Evolutionary conservation across 2,113 vertebrate species (phyloP).

Genomic region (Phyllostomus hastatus): DNA sequence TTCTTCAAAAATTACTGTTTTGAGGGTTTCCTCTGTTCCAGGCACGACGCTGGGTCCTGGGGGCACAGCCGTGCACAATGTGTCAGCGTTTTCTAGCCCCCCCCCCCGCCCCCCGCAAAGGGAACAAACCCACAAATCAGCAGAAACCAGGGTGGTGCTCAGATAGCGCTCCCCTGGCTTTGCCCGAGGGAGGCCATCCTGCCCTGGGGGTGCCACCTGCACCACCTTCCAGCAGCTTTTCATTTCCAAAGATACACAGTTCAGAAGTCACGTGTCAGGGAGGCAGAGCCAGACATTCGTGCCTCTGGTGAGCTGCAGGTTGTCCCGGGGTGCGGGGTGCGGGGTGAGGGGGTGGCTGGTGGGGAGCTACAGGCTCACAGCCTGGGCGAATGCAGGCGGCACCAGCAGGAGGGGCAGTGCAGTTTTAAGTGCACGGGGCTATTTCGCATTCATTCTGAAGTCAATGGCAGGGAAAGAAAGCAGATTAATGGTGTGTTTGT

Average conservation of each 20-base stretch:
- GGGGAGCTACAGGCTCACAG: neutral
- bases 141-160: neutral
- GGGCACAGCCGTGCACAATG: neutral
- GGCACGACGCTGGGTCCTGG: neutral
- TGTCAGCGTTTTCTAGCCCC: neutral
- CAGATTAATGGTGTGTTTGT: neutral
- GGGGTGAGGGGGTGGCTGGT: neutral
- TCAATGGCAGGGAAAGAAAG: neutral
- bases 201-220: neutral
- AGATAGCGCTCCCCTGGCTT: neutral
- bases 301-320: neutral
- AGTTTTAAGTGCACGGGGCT: neutral
- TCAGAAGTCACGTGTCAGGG: neutral
- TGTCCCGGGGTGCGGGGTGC: too few relatives aligned
- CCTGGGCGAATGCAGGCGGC: neutral
- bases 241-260: slow-evolving; percentile 44
- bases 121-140: neutral
- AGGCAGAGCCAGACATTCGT: neutral
- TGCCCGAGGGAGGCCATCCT: neutral
- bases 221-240: neutral
- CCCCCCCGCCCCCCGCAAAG: neutral
- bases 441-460: neutral
- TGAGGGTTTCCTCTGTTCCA: neutral
- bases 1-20: neutral
- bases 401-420: neutral